Conservation (phyloP, 1,140 invertebrate genomes). For the Drosophila rufa region DNA sequence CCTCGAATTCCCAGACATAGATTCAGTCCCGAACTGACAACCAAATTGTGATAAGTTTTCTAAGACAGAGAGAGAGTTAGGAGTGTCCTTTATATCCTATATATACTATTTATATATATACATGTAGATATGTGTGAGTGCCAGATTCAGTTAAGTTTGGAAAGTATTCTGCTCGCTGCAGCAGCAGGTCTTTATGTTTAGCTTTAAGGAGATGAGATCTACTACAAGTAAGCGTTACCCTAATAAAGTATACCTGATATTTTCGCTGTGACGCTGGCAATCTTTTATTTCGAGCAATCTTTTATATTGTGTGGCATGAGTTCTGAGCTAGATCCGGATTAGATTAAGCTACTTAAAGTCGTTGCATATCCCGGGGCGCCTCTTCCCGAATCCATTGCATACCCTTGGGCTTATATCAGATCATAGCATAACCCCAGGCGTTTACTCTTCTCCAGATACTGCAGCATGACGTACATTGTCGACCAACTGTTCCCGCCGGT, state of each 20-base stretch:
- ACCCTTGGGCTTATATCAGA: conserved; percentile 15
- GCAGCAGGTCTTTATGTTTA: conserved; percentile 41
- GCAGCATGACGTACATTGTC: conserved; percentile 95
- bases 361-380: conserved; percentile 47
- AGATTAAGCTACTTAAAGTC: not conserved
- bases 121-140: conserved; percentile 16
- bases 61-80: conserved; percentile 31
- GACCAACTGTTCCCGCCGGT: conserved; percentile 96
- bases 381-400: conserved; percentile 11
- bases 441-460: conserved; percentile 88
- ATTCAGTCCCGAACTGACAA: not conserved
- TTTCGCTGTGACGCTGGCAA: conserved; percentile 41
- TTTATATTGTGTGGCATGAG: conserved; percentile 47
- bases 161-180: conserved; percentile 48
- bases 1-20: conserved; percentile 17
- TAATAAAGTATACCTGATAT: conserved; percentile 58
- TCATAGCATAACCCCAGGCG: conserved; percentile 12
- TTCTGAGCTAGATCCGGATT: conserved; percentile 16
- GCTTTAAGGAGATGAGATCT: conserved; percentile 29
- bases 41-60: conserved; percentile 60
- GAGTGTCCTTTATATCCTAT: conserved; percentile 5
- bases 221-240: conserved; percentile 3
- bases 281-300: conserved; percentile 43
- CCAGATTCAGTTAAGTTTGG: conserved; percentile 35
- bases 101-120: conserved; percentile 8